Evolutionary conservation across 1,140 invertebrate species (phyloP), one percentile per base, ranked within the genome.

Genomic region (Drosophila athabasca): DNA sequence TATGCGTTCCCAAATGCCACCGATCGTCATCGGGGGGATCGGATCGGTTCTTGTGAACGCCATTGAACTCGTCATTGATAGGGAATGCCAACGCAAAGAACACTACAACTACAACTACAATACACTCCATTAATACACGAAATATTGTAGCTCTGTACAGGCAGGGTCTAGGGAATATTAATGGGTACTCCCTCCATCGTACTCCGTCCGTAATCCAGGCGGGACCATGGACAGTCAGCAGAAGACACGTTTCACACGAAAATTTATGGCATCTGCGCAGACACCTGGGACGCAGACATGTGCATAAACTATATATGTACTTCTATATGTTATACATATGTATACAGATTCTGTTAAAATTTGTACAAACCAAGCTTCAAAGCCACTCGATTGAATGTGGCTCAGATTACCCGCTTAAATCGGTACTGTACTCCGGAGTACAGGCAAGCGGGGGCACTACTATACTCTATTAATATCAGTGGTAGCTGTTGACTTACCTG

Each of bases 1-100:
- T 64, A 85, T 85, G 72, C 71, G 82, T 50, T 75, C 62, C 64
- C 65, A 88, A 88, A 88, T 88, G 83, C 76, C 83, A 83, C 65
- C 51, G 52, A 35, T 39, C 24, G 24, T 39, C 35, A 13, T 3
- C 9, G 31, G 9, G 31, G 29, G 35, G 19, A n/a, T n/a, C n/a
- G 26, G 45, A 41, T 68, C 60, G 48, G 52, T 88, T 82, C 71
- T 79, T 83, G 39, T 82, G 83, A 88, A 88, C 83, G 83, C 76
- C 60, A 88, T 83, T 88, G 83, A 87, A 88, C 83, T 71, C 76
- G 83, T 79, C 75, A 88, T 74, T 70, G 52, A 60, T 65, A 69
- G 58, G 68, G 66, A 82, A 71, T 79, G 67, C 43, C 58, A 46
- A 51, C 11, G 35, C 11, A 39, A 39, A 39, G 35, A 39, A 39